Conservation (phyloP, 1,140 invertebrate genomes). For the Asbolus verrucosus region DNA sequence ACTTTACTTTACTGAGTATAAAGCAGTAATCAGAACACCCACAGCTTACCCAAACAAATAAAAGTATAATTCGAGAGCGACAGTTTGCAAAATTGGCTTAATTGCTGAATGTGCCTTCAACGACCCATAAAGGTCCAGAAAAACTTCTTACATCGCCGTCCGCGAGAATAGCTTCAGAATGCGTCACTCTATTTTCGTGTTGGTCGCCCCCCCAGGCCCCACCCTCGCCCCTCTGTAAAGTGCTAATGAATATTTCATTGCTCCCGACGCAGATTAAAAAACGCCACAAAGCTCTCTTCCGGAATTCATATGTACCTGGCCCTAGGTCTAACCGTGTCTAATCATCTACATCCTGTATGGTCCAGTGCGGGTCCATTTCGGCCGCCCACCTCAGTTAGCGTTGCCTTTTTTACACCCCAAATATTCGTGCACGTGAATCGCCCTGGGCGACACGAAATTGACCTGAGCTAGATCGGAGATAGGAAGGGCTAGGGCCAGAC, state of each 20-base stretch:
- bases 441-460: slow-evolving; percentile 52
- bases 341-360: slow-evolving; percentile 55
- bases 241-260: slow-evolving; percentile 34
- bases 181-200: too few relatives aligned
- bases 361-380: slow-evolving; percentile 35
- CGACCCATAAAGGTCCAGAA: too few relatives aligned
- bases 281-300: not conserved
- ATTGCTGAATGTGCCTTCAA: too few relatives aligned
- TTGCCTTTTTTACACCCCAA: slow-evolving; percentile 56
- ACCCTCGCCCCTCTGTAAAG: not conserved
- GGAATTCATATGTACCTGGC: slow-evolving; percentile 24
- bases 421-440: slow-evolving; percentile 58
- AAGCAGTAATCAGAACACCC: too few relatives aligned
- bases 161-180: too few relatives aligned
- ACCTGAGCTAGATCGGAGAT: slow-evolving; percentile 38
- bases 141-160: too few relatives aligned
- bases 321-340: slow-evolving; percentile 54
- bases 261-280: not conserved
- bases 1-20: too few relatives aligned
- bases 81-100: too few relatives aligned
- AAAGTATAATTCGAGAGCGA: too few relatives aligned
- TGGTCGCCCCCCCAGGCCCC: too few relatives aligned
- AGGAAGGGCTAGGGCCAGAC: slow-evolving; percentile 8
- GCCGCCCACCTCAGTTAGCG: slow-evolving; percentile 54
- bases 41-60: too few relatives aligned